Evolutionary conservation across 2,797 vertebrate species (phyloP), one percentile per base, ranked within the genome.

Genomic region (Paedocypris micromegethes): DNA sequence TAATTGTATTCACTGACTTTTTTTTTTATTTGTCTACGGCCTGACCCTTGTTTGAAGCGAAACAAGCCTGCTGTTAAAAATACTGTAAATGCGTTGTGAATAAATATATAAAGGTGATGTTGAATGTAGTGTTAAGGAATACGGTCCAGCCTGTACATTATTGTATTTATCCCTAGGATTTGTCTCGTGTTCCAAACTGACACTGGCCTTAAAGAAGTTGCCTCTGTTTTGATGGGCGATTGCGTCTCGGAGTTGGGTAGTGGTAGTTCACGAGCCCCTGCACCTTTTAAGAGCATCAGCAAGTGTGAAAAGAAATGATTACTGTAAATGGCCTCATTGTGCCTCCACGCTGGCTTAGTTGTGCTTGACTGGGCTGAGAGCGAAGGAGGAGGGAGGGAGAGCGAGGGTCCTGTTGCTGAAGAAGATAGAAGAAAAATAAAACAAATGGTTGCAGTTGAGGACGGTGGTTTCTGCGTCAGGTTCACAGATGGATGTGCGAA

Each of bases 261-360:
- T 47, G 65, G 84, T 86, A 86, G 86, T 81, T 77, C 81, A 79
- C 87, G 87, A 89, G 88, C 88, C 83, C 68, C 82, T 82, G 83
- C 87, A 90, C 88, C 88, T 89, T 88, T 90, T 89, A 90, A 90
- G 89, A 91, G 88, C 86, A 89, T 90, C 89, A 90, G 83, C 80
- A 85, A 86, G 88, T 90, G 90, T 90, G 88, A 91, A 91, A 87
- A 89, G 88, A 88, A 84, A 86, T 89, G 88, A 90, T 90, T 89
- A 86, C 88, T 85, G 85, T 89, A 89, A 88, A 88, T 80, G 80
- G 86, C 88, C 87, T 90, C 84, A 89, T 90, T 89, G 87, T 86
- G 87, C 86, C 86, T 88, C 83, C 79, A 85, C 82, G 76, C 83
- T 78, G 81, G 88, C 89, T 91, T 91, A 91, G 90, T 88, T 87